A percentile compares a stretch with the other conserved stretches of the same genome.
Conservation (phyloP, 1,140 invertebrate species). For the Hermetia illucens region DNA sequence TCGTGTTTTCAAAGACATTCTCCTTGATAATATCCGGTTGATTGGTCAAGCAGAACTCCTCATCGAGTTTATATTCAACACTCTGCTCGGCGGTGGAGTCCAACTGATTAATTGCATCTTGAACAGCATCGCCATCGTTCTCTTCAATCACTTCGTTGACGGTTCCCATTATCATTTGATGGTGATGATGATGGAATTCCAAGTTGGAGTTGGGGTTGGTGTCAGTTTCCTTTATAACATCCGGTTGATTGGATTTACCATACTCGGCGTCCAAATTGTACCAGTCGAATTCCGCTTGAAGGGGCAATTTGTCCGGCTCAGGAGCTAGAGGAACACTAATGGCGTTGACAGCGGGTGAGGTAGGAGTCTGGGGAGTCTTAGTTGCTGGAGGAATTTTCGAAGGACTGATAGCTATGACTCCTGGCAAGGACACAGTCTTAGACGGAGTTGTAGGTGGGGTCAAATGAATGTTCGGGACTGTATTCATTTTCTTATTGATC, state of each 20-base stretch:
- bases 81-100: neutral
- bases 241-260: constrained; percentile 12
- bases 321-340: neutral
- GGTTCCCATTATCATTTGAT: neutral
- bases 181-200: neutral
- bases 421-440: neutral
- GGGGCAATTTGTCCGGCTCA: constrained; percentile 4
- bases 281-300: constrained; percentile 29
- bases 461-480: no score
- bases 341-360: constrained; percentile 14
- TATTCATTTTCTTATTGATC: constrained; percentile 21
- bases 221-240: constrained; percentile 4
- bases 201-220: neutral
- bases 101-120: neutral
- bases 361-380: constrained; percentile 6
- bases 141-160: neutral
- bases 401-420: no score
- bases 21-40: constrained; percentile 4
- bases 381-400: neutral
- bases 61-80: constrained; percentile 24
- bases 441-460: neutral
- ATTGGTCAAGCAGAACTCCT: constrained; percentile 17
- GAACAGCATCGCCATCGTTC: neutral
- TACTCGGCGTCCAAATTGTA: constrained; percentile 30
- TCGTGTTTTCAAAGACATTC: neutral